phyloP scores from a whole-genome alignment of 2,797 vertebrate species.

The Catharus ustulatus region DNA sequence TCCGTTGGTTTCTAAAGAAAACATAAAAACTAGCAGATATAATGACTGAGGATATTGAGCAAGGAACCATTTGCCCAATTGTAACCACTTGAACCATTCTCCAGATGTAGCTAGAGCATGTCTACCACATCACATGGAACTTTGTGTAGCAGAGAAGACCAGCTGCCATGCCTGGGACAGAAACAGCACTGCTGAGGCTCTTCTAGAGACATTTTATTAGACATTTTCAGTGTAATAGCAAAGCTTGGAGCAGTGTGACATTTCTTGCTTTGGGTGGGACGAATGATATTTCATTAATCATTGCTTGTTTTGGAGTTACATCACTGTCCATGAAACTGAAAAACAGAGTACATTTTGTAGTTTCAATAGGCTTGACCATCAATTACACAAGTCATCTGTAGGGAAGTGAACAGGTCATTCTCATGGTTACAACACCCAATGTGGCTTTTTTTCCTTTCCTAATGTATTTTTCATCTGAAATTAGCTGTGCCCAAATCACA shows the following conservation, averaged over 20 bases:
- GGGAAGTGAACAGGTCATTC: background rate
- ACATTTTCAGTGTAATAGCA: background rate
- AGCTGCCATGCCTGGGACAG: background rate
- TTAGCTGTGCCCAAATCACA: background rate
- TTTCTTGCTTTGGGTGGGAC: slow-evolving; percentile 54
- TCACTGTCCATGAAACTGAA: slow-evolving; percentile 25
- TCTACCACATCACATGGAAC: background rate
- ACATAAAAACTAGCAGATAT: background rate
- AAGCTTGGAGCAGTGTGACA: slow-evolving; percentile 1
- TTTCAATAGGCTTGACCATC: slow-evolving; percentile 10
- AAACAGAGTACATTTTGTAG: slow-evolving; percentile 11
- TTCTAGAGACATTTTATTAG: background rate
- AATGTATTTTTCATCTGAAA: background rate
- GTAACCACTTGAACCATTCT: background rate
- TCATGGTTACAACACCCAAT: background rate
- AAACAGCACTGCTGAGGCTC: background rate
- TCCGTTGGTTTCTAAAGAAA: background rate
- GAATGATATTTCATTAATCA: slow-evolving; percentile 40
- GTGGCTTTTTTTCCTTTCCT: background rate
- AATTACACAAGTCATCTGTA: background rate
- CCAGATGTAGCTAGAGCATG: background rate
- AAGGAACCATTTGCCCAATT: background rate
- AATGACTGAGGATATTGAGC: background rate
- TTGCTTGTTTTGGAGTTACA: slow-evolving; percentile 47
- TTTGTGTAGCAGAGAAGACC: background rate